phyloP scores from a whole-genome alignment of 2,888 invertebrate species.

The Penaeus monodon region DNA sequence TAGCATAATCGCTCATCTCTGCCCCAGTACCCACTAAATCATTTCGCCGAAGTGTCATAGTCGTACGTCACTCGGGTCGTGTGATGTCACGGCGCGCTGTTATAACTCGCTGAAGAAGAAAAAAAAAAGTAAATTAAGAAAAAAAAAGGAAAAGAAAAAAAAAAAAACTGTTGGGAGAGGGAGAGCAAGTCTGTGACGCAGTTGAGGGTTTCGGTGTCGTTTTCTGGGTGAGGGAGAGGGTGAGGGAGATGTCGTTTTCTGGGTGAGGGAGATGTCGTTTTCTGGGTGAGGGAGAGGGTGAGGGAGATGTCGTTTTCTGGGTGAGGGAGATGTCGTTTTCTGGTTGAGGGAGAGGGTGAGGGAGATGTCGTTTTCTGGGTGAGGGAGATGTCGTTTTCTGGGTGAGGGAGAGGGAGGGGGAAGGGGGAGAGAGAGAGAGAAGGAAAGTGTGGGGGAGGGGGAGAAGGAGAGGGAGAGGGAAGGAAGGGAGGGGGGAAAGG shows the following conservation, averaged over 20 bases:
- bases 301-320: background rate
- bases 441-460: background rate
- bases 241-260: background rate
- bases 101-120: no score
- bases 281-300: background rate
- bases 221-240: background rate
- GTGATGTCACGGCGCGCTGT: no score
- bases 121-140: no score
- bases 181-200: no score
- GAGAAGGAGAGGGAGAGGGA: background rate
- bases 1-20: no score
- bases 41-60: no score
- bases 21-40: no score
- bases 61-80: no score
- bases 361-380: background rate
- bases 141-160: no score
- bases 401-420: background rate
- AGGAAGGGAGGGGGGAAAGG: background rate
- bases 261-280: background rate
- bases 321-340: background rate
- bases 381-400: background rate
- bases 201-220: no score
- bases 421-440: background rate
- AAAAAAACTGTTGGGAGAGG: no score
- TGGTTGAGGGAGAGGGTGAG: background rate